Evolutionary conservation across 2,113 vertebrate genomes (phyloP), one percentile per base, ranked within the genome.

Genomic region (Chaetodon auriga): DNA sequence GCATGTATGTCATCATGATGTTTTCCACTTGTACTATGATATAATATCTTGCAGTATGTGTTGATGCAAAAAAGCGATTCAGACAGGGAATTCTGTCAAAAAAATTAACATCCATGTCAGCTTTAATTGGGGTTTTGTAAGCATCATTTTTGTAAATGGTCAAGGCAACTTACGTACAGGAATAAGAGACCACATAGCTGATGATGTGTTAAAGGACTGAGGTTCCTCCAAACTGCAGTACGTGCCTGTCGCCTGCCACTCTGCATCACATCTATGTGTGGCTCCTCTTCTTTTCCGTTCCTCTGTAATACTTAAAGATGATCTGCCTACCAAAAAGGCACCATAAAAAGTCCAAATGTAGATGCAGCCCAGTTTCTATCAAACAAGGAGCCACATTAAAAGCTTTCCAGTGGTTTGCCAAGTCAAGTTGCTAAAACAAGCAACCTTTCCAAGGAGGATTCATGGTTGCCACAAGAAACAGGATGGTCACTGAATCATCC

Each of bases 311-410:
- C 80, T 66, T 43, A 49, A 48, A 70, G 72, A 68, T 80, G 38
- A 85, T 78, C 70, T 74, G 62, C 66, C 61, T 71, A 78, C 74
- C 60, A 51, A 68, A 61, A 83, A 69, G 51, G 57, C 48, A 38
- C 58, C 58, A 83, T 83, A 72, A 86, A 85, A 83, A 75, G 36
- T 35, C 60, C 41, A 65, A 81, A 81, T 78, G 74, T 83, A 68
- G 64, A 84, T 55, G 35, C 48, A 80, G 75, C 58, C 46, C 63
- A 75, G 70, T 73, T 87, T 84, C 30, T 75, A 73, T 87, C 80
- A 74, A 90, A 85, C 80, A 78, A 65, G 63, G 53, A 81, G 70
- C 86, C 84, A 83, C 90, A 89, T 87, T 77, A 83, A 86, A 89
- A 79, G 74, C 36, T 63, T 81, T 83, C 68, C 55, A 79, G 84